Base-by-base conservation (phyloP, 2,888 invertebrate species). In the Hyposoter didymator region DNA sequence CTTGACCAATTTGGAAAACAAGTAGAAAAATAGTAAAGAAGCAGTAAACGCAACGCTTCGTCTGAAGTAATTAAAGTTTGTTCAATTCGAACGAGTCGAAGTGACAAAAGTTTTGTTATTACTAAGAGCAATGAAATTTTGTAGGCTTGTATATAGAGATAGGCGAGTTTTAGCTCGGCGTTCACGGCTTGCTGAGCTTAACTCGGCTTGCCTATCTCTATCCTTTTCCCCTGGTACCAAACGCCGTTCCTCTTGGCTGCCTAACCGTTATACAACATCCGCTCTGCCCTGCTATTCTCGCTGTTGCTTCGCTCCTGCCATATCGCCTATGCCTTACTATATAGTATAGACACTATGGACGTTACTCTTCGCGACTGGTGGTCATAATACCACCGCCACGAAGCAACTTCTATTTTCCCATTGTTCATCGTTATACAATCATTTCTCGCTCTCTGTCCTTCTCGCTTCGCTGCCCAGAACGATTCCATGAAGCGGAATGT, bases 261-360 rank as follows among this genome's bases (percentile, higher is more conserved):
- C 92, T 94, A 93, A 93, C 94, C 93, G 94, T 94, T 94, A 94
- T 93, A 93, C 93, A 93, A 94, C 94, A 93, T 94, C 94, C 94
- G 94, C 90, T 93, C 92, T 90, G 87, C 90, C 92, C 91, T 91
- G 91, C 91, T 92, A 91, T 90, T 88, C 90, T 80, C 87, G 89
- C 90, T 90, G 90, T 90, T 89, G 89, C 75, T 78, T 78, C 64
- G 43, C 75, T 79, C 45, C 59, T 75, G 74, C 67, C 70, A 43
- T 55, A 62, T 83, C 66, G 78, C 74, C 72, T 79, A 32, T 70
- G 59, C 43, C 62, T 52, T 64, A 39, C 49, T 52, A 73, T 55
- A 72, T 49, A 62, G 52, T 22, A 74, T 19, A 55, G 66, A 67
- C 66, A 49, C 74, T 73, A 43, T 72, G 82, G 52, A 76, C 64